A percentile compares a stretch with the other conserved stretches of the same genome.
These are phyloP conservation scores for Zoanthus sansibaricus DNA, from an alignment of 92 coral and sea anemone genomes.

Conservation along the genomic window DNA sequence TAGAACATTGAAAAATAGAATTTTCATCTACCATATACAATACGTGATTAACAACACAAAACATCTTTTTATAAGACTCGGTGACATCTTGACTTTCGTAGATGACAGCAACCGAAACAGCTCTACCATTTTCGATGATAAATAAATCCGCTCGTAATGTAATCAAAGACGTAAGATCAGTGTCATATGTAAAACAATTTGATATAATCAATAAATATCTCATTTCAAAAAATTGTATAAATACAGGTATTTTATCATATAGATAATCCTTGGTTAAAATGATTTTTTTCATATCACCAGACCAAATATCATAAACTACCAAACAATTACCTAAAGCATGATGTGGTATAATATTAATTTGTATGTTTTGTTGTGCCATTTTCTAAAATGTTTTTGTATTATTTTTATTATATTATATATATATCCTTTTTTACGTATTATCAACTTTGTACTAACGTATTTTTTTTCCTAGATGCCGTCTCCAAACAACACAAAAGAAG, in stretches of 20 bases:
- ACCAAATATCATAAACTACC: background rate
- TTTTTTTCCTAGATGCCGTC: no score
- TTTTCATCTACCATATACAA: background rate
- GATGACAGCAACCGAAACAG: background rate
- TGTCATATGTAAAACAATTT: background rate
- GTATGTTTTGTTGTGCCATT: background rate
- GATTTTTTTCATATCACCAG: background rate
- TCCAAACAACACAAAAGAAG: no score
- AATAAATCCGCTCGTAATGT: background rate
- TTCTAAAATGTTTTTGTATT: background rate
- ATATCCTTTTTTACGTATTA: background rate
- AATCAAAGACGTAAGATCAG: background rate
- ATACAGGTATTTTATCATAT: background rate
- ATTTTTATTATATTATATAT: no score
- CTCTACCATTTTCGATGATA: background rate
- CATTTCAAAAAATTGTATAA: background rate
- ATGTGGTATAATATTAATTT: background rate
- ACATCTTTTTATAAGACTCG: background rate
- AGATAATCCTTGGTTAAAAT: background rate
- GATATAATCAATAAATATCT: background rate
- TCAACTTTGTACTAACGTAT: no score
- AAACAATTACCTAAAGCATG: background rate
- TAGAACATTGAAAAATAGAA: background rate
- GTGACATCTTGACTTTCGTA: background rate
- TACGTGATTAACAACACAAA: background rate